Evolutionary conservation across 2,113 vertebrate genomes (phyloP).

Genomic region (Nothobranchius furzeri): DNA sequence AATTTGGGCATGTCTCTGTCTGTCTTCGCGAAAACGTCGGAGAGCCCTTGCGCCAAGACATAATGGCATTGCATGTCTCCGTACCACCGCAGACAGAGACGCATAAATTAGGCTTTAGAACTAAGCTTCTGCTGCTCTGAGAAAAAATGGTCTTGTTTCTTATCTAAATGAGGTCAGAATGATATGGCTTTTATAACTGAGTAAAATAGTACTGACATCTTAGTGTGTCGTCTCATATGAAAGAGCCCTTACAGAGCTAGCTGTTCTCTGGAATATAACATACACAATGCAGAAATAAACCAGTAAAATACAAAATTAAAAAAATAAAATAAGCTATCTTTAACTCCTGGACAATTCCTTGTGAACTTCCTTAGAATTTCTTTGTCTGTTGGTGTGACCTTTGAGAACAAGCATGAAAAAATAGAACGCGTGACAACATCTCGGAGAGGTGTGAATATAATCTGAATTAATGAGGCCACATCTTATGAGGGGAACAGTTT

Average conservation of each 20-base stretch:
- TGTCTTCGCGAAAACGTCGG: too few species aligned
- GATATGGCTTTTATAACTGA: not conserved
- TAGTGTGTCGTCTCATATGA: not conserved
- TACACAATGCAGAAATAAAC: not conserved
- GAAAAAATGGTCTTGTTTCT: not conserved
- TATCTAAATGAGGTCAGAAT: not conserved
- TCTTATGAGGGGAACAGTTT: conserved; percentile 51
- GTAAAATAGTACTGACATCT: not conserved
- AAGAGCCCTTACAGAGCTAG: too few species aligned
- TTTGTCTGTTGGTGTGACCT: conserved; percentile 43
- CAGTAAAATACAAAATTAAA: not conserved
- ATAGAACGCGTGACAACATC: conserved; percentile 63
- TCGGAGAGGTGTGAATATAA: conserved; percentile 74
- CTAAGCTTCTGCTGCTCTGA: not conserved
- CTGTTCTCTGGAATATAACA: not conserved
- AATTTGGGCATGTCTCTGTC: too few species aligned
- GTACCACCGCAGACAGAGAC: too few species aligned
- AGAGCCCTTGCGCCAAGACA: too few species aligned
- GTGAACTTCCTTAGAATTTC: conserved; percentile 14
- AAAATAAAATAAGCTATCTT: not conserved
- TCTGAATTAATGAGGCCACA: conserved; percentile 77
- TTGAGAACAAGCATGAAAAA: conserved; percentile 29
- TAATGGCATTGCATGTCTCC: too few species aligned
- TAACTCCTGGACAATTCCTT: conserved; percentile 11
- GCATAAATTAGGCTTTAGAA: not conserved